Conservation (phyloP, 1,140 invertebrate species). For the Vanessa atalanta region DNA sequence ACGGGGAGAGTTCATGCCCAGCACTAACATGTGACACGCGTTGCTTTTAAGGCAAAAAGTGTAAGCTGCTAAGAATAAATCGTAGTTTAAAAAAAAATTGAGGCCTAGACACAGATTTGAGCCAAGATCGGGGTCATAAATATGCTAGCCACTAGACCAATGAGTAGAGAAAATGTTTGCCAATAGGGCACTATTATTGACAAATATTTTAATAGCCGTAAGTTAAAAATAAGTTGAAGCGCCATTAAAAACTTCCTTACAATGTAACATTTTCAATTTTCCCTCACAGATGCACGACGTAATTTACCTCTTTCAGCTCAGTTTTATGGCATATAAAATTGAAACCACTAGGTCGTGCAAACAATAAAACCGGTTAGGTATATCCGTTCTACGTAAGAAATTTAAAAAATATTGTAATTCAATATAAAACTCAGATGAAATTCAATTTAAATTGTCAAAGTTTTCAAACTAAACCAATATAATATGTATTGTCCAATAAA, state of each 20-base stretch:
- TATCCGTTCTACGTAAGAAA: neutral
- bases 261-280: conserved; percentile 30
- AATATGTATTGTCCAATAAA: conserved; percentile 12
- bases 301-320: conserved; percentile 27
- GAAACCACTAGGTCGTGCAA: conserved; percentile 3
- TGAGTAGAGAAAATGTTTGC: no score
- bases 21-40: neutral
- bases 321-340: conserved; percentile 29
- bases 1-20: neutral
- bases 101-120: no score
- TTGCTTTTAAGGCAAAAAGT: no score
- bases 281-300: conserved; percentile 27
- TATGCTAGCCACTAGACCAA: no score
- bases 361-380: conserved; percentile 16
- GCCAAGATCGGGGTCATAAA: no score
- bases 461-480: conserved; percentile 18
- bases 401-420: conserved; percentile 5
- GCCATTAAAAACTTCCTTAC: conserved; percentile 26
- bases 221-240: conserved; percentile 17
- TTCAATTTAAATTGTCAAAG: conserved; percentile 20
- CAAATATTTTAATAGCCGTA: neutral
- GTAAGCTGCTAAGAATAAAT: no score
- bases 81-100: no score
- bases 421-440: conserved; percentile 2
- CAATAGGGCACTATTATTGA: neutral